Percentiles rank a stretch among this genome's conserved stretches.
Conservation (phyloP, 2,797 vertebrate genomes). For the Eulemur albifrons region DNA sequence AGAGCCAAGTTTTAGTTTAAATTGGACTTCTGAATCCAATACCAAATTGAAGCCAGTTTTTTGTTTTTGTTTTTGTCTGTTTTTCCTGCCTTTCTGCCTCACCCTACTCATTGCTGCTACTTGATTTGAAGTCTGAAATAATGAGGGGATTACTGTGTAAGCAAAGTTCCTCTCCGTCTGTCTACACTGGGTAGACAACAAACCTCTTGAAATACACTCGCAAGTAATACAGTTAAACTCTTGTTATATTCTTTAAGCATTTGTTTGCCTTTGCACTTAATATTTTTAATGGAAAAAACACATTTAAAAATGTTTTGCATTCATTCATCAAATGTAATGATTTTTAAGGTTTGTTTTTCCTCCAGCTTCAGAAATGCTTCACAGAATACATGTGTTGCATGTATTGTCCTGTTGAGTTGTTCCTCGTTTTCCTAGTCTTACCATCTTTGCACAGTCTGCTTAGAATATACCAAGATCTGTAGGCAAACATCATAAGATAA, state of each 20-base stretch:
- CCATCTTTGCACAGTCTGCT: slow-evolving; percentile 48
- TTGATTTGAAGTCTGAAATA: slow-evolving; percentile 81
- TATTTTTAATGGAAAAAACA: slow-evolving; percentile 40
- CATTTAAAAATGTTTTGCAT: slow-evolving; percentile 20
- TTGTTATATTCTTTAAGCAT: slow-evolving; percentile 49
- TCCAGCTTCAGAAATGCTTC: slow-evolving; percentile 51
- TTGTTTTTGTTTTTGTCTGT: slow-evolving; percentile 64
- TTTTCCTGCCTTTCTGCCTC: slow-evolving; percentile 63
- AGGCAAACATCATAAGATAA: slow-evolving; percentile 32
- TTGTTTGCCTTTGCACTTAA: slow-evolving; percentile 64
- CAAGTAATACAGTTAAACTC: slow-evolving; percentile 64
- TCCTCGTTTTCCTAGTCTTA: slow-evolving; percentile 43
- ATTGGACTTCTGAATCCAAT: slow-evolving; percentile 69
- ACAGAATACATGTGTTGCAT: background rate
- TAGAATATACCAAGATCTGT: slow-evolving; percentile 51
- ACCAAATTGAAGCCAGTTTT: slow-evolving; percentile 68
- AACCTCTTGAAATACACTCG: slow-evolving; percentile 69
- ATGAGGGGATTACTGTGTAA: slow-evolving; percentile 75
- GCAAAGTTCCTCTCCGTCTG: slow-evolving; percentile 77
- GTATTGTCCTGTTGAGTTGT: slow-evolving; percentile 42
- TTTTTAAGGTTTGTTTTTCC: slow-evolving; percentile 58
- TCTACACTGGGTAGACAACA: slow-evolving; percentile 66
- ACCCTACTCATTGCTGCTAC: slow-evolving; percentile 70
- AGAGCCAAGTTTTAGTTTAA: slow-evolving; percentile 76
- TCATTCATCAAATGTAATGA: slow-evolving; percentile 40